Conservation (phyloP, 30 jellyfish, hydroid and myxozoan species). For the Nemopilema nomurai region DNA sequence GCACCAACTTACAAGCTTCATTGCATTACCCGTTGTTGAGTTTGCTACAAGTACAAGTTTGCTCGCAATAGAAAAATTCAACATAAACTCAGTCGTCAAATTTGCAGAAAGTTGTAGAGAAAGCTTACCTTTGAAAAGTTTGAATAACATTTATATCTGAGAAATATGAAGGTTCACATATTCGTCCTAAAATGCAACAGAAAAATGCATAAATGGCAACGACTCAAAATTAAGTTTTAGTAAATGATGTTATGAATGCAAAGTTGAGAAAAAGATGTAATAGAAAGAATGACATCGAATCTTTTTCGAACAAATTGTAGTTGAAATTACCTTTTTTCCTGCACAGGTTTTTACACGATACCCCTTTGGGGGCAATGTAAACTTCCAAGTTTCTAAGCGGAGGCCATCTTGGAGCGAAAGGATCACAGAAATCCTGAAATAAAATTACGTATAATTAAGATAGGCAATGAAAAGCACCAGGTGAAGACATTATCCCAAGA, state of each 20-base stretch:
- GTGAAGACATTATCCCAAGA: too few relatives aligned
- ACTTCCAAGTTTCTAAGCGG: conserved; percentile 67
- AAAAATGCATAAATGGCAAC: neutral
- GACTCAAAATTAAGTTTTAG: neutral
- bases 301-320: neutral
- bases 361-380: conserved; percentile 52
- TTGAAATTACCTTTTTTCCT: conserved; percentile 53
- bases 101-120: too few relatives aligned
- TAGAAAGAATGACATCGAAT: neutral
- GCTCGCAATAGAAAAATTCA: too few relatives aligned
- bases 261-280: neutral
- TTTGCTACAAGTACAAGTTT: too few relatives aligned
- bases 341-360: conserved; percentile 73
- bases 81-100: too few relatives aligned
- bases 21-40: too few relatives aligned
- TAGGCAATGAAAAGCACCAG: neutral
- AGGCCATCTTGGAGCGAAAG: conserved; percentile 91
- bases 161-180: conserved; percentile 51
- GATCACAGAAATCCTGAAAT: conserved; percentile 74
- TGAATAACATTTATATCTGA: conserved; percentile 29
- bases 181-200: conserved; percentile 15
- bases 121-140: conserved; percentile 17
- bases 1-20: too few relatives aligned
- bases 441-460: neutral
- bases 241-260: neutral